Base-by-base conservation (phyloP, 1,140 invertebrate species). In the Drosophila saltans region DNA sequence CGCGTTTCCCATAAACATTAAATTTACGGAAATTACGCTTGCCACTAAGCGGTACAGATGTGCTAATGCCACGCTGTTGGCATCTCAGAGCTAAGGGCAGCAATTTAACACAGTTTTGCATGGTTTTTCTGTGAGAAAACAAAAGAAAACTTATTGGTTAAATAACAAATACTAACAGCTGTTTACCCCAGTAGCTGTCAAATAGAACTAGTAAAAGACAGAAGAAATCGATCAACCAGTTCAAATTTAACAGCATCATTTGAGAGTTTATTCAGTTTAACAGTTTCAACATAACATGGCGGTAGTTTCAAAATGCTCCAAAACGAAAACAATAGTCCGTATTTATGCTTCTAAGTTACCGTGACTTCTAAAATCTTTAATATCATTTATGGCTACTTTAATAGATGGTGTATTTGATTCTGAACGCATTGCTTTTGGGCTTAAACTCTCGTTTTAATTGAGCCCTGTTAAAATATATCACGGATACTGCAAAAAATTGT, bases 11-110 rank as follows among this genome's bases (percentile, higher is more conserved):
- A 24, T 94, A 93, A 0, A 96, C 80, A 1, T 94, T 85, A 88
- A 97, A 97, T 93, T 97, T 97, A 43, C 94, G 93, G 86, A 97
- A 97, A 93, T 97, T 97, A 58, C 94, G 94, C 92, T 97, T 97
- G 8, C 96, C 96, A 81, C 94, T 93, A 48, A 93, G 76, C 11
- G 91, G 73, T 36, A 93, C 90, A 9, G 95, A 93, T 11, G 96
- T 93, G 40, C 94, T 94, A 78, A 97, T 95, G 40, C 81, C 84
- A 77, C 96, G 92, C 67, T 92, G 79, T 9, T 81, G 72, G 58
- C 78, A 73, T 48, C 80, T 78, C 0, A 83, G 39, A 16, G 71
- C 70, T 7, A 84, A 6, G 0, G 86, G 75, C 11, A 81, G 3
- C 2, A 91, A 61, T 75, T 91, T 91, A 28, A 79, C 7, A 69